Evolutionary conservation across 2,113 vertebrate genomes (phyloP).

Genomic region (Python bivittatus): DNA sequence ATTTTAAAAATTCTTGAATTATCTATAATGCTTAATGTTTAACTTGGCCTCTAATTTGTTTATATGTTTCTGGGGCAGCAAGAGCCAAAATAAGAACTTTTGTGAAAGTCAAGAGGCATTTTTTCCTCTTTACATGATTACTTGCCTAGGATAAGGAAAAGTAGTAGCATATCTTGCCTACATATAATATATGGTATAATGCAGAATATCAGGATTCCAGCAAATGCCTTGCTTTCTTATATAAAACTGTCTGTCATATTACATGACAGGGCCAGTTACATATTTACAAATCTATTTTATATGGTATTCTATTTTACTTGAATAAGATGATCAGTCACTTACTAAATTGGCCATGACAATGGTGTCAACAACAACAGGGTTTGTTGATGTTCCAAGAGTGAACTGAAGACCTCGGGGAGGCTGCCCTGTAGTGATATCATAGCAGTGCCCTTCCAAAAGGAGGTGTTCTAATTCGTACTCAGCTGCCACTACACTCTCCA

Average conservation of each 20-base stretch:
- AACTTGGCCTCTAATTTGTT: neutral
- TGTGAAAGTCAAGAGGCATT: neutral
- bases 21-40: neutral
- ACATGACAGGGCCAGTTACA: neutral
- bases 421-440: conserved; percentile 95
- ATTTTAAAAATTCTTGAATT: neutral
- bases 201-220: neutral
- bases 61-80: neutral
- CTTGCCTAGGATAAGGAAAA: neutral
- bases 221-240: neutral
- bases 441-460: conserved; percentile 94
- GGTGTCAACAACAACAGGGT: conserved; percentile 89
- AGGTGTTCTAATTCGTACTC: conserved; percentile 95
- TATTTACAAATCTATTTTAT: neutral
- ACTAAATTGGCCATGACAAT: conserved; percentile 99
- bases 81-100: neutral
- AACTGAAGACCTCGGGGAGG: conserved; percentile 96
- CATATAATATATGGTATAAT: neutral
- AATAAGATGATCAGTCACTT: conserved; percentile 27
- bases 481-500: conserved; percentile 89
- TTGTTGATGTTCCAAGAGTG: conserved; percentile 85
- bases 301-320: neutral
- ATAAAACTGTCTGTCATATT: neutral
- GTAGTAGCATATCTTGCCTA: neutral
- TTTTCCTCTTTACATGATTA: neutral